Percentiles rank a stretch among this genome's conserved stretches.
Conservation (phyloP, 2,888 invertebrate species). For the Alitta virens region DNA sequence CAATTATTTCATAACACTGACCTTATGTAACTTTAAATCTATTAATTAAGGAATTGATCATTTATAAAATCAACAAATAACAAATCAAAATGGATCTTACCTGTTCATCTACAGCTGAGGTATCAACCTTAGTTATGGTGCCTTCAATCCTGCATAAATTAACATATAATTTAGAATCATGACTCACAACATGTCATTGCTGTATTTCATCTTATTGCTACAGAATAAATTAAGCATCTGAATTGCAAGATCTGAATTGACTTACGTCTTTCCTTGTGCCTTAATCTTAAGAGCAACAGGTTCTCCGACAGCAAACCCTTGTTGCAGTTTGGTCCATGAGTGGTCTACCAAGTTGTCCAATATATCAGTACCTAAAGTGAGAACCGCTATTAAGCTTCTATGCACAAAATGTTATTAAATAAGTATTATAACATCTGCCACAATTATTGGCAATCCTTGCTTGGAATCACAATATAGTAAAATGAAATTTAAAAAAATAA, state of each 20-base stretch:
- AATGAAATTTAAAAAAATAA: too few relatives aligned
- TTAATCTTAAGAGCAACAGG: conserved; percentile 47
- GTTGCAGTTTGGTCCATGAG: conserved; percentile 49
- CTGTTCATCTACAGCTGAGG: conserved; percentile 32
- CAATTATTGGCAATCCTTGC: too few relatives aligned
- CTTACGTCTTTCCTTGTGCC: conserved; percentile 45
- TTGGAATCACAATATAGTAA: too few relatives aligned
- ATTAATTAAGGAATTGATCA: too few relatives aligned
- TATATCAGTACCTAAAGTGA: conserved; percentile 47
- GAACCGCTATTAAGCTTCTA: too few relatives aligned
- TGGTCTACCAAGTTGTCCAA: conserved; percentile 49
- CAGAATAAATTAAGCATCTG: neutral
- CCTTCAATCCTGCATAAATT: conserved; percentile 41
- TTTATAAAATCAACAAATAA: neutral
- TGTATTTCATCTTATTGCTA: neutral
- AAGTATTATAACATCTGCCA: too few relatives aligned
- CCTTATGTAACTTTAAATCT: too few relatives aligned
- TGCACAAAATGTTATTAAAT: too few relatives aligned
- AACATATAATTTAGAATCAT: neutral
- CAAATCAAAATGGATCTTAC: conserved; percentile 26
- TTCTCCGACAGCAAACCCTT: conserved; percentile 45
- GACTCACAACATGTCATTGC: too few relatives aligned
- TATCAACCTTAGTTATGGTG: conserved; percentile 37
- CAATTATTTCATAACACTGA: too few relatives aligned
- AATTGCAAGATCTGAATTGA: conserved; percentile 7